Evolutionary conservation across 2,888 invertebrate species (phyloP).

Genomic region (Epistrophe eligans): DNA sequence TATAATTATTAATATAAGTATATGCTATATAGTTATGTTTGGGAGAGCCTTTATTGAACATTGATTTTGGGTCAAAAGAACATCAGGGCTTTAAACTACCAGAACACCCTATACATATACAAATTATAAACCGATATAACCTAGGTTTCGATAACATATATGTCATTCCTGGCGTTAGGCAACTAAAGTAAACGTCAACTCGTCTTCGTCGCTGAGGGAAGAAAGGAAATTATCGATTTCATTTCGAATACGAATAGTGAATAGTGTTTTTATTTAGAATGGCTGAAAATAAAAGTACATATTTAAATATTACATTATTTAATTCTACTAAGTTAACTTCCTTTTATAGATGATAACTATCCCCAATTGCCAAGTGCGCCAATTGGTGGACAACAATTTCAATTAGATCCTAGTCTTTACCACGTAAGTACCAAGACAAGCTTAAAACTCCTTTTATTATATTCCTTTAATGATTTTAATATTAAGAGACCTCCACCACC

Average conservation of each 20-base stretch:
- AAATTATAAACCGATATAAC: too few relatives aligned
- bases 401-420: conserved; percentile 52
- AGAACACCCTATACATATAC: too few relatives aligned
- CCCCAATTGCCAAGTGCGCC: conserved; percentile 53
- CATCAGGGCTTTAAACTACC: too few relatives aligned
- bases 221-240: conserved; percentile 50
- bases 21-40: too few relatives aligned
- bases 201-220: background rate
- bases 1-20: too few relatives aligned
- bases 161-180: conserved; percentile 11
- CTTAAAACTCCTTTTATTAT: background rate
- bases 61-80: too few relatives aligned
- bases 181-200: conserved; percentile 25
- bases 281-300: conserved; percentile 66
- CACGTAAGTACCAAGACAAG: conserved; percentile 44
- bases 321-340: background rate
- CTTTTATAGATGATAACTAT: conserved; percentile 53
- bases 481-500: conserved; percentile 82
- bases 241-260: conserved; percentile 2
- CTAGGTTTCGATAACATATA: background rate
- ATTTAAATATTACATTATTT: background rate
- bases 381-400: conserved; percentile 43
- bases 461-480: background rate
- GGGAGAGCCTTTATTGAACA: too few relatives aligned
- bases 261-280: conserved; percentile 37